A percentile compares a stretch with the other conserved stretches of the same genome.
phyloP scores from a whole-genome alignment of 2,113 vertebrate genomes.

The Malurus alboscapulatus region DNA sequence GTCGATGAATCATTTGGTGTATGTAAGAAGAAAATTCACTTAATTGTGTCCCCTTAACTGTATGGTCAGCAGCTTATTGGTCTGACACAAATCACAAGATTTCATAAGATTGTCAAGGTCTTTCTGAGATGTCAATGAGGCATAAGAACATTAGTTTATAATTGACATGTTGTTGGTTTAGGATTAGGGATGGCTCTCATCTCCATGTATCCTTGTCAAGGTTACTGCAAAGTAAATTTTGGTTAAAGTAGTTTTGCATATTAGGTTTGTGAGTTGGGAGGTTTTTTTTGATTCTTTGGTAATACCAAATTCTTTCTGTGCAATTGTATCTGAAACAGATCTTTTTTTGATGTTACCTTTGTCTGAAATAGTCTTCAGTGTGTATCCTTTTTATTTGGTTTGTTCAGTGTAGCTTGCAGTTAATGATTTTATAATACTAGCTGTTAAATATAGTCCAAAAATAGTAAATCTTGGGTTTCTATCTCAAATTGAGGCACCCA shows the following conservation, averaged over 20 bases:
- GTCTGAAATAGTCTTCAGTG: not conserved
- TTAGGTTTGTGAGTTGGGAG: not conserved
- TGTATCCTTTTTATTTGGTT: not conserved
- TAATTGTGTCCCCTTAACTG: not conserved
- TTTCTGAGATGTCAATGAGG: not conserved
- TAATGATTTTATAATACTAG: not conserved
- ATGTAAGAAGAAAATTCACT: not conserved
- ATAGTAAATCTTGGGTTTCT: not conserved
- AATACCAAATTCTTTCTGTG: not conserved
- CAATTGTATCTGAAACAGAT: not conserved
- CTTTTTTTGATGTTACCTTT: not conserved
- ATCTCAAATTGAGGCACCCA: not conserved
- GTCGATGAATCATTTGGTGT: not conserved
- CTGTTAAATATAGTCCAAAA: not conserved
- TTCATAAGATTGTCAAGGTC: not conserved
- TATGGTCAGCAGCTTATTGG: not conserved
- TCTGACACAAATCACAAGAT: not conserved
- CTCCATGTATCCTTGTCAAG: not conserved
- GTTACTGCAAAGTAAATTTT: not conserved
- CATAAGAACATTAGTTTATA: not conserved
- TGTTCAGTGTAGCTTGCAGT: not conserved
- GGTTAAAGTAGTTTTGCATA: fast-evolving
- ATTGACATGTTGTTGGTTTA: not conserved
- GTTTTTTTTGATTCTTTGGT: not conserved
- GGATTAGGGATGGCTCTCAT: not conserved